Conservation (phyloP, 2,113 vertebrate species). For the Irena cyanogastra region DNA sequence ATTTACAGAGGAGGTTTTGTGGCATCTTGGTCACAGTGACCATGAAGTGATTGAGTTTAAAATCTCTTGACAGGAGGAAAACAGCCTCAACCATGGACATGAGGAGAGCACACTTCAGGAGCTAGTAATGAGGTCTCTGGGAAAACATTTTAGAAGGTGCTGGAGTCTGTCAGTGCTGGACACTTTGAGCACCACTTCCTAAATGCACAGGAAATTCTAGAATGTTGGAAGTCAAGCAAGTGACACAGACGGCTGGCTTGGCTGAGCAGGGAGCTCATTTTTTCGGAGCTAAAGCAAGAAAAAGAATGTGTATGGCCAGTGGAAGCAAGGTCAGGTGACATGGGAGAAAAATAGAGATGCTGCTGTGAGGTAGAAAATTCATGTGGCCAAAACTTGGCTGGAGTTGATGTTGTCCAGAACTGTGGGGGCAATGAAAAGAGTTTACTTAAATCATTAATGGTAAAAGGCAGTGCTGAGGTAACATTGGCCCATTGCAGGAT, state of each 20-base stretch:
- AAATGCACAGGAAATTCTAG: neutral
- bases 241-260: neutral
- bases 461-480: neutral
- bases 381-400: neutral
- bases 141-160: neutral
- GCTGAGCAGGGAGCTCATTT: neutral
- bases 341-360: neutral
- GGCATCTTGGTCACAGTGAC: neutral
- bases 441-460: neutral
- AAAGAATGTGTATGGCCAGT: neutral
- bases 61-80: neutral
- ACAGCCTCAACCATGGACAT: neutral
- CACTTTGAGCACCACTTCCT: neutral
- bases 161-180: neutral
- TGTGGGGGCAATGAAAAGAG: neutral
- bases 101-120: neutral
- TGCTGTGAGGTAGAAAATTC: neutral
- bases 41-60: neutral
- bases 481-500: neutral
- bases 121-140: neutral
- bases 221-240: neutral
- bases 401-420: fast-evolving
- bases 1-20: neutral
- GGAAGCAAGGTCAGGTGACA: neutral
- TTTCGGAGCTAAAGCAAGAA: neutral